Base-by-base conservation (phyloP, 2,113 vertebrate genomes). In the Neopipo cinnamomea region DNA sequence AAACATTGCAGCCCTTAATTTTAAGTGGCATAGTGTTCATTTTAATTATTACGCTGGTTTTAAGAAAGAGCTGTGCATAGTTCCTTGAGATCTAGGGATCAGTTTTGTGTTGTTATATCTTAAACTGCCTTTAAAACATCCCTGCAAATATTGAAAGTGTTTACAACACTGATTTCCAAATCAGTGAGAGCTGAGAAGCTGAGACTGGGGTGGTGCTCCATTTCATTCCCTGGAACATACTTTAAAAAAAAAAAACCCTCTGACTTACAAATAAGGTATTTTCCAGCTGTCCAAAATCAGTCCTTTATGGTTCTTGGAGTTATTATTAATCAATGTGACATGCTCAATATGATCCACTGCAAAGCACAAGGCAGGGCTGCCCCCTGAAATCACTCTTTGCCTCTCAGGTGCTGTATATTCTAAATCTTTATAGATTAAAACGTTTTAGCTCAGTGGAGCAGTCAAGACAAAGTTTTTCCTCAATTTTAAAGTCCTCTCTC, bases 401-500 rank as follows among this genome's bases (percentile, higher is more conserved):
- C 25, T 62, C 81, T 58, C 9, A 4, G n/a, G 13, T 27, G 20
- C 47, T 25, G 3, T 25, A 2, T 15, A 12, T n/a, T 52, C 31
- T 33, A 58, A 56, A 62, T 2, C 8, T 53, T 16, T 30, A 44
- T 44, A 39, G 52, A 37, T 30, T 22, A 4, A 42, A 63, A 42
- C 9, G 4, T 30, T 88, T 79, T 47, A 55, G 67, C 8, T 22
- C 78, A 41, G 12, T 31, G 63, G 35, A 88, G 30, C 25, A 23
- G 39, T 7, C 35, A 46, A 37, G 75, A 5, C 22, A 3, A 0
- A 3, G 2, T 19, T 8, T 39, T 83, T 41, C 25, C 62, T 62
- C 18, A 2, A 0, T 95, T 83, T 86, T 91, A 86, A 95, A 93
- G 50, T 11, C 6, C 23, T 81, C 7, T 96, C 70, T 96, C n/a